A percentile compares a stretch with the other conserved stretches of the same genome.
Evolutionary conservation across 2,113 vertebrate species (phyloP).

Genomic region (Podarcis muralis): DNA sequence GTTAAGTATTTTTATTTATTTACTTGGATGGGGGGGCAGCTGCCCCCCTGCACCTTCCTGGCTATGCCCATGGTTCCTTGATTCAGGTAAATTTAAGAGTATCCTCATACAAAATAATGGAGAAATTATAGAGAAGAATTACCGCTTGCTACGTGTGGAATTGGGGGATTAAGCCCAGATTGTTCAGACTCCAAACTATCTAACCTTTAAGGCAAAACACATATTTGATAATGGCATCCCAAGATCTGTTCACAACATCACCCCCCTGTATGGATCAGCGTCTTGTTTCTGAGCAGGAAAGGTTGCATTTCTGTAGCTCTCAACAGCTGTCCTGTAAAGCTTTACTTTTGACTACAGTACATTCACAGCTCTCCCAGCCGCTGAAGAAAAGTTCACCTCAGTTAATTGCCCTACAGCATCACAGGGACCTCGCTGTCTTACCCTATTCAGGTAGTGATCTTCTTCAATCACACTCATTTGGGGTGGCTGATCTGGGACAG

Average conservation of each 20-base stretch:
- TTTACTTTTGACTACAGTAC: neutral
- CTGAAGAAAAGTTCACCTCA: neutral
- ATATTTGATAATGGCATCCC: neutral
- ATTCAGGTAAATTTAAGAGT: neutral
- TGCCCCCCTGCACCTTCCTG: no score
- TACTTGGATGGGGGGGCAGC: no score
- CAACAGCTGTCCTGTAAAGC: neutral
- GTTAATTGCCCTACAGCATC: neutral
- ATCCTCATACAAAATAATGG: neutral
- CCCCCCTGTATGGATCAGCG: no score
- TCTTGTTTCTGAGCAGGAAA: neutral
- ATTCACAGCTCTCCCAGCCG: neutral
- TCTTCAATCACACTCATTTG: neutral
- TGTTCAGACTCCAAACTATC: neutral
- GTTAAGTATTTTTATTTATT: no score
- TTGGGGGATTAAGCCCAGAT: neutral
- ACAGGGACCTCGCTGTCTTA: neutral
- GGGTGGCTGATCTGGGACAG: neutral
- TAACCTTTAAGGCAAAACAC: neutral
- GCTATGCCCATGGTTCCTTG: neutral
- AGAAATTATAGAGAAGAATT: neutral
- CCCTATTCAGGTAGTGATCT: neutral
- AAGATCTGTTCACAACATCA: neutral
- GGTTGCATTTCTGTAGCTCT: neutral
- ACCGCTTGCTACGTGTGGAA: neutral